A percentile compares a stretch with the other conserved stretches of the same genome.
phyloP scores from a whole-genome alignment of 2,888 invertebrate species.

The Tipula confusa region DNA sequence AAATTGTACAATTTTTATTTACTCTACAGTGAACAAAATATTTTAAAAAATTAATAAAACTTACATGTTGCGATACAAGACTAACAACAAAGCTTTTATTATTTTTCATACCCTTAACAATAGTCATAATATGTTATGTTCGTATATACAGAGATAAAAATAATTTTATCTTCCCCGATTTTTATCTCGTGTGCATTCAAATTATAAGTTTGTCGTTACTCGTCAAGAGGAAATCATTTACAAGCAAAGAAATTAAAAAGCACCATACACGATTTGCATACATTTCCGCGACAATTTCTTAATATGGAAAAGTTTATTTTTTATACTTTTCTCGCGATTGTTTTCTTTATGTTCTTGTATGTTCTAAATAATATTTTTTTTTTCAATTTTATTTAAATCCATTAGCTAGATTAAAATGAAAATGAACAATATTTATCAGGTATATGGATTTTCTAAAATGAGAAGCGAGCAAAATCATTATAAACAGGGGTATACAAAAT shows the following conservation, averaged over 20 bases:
- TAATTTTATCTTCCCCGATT: background rate
- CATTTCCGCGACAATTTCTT: background rate
- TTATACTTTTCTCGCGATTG: background rate
- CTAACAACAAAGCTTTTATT: too few species aligned
- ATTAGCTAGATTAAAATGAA: slow-evolving; percentile 12
- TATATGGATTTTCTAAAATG: background rate
- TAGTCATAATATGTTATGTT: too few species aligned
- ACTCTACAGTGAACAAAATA: too few species aligned
- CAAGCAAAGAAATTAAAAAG: background rate
- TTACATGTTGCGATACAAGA: too few species aligned
- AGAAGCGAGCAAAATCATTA: background rate
- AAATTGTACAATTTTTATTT: too few species aligned
- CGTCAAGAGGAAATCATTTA: background rate
- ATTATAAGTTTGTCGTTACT: background rate
- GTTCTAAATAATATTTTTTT: background rate
- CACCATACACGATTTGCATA: background rate
- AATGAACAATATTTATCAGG: background rate
- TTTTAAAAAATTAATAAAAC: too few species aligned
- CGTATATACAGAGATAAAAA: background rate
- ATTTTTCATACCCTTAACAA: too few species aligned
- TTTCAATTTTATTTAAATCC: background rate
- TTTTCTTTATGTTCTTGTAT: background rate
- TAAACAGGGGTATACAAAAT: too few species aligned
- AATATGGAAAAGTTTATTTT: background rate
- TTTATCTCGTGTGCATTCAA: background rate